Percentiles rank a stretch among this genome's conserved stretches.
phyloP scores from a whole-genome alignment of 1,140 invertebrate species.

The Protaetia brevitarsis region DNA sequence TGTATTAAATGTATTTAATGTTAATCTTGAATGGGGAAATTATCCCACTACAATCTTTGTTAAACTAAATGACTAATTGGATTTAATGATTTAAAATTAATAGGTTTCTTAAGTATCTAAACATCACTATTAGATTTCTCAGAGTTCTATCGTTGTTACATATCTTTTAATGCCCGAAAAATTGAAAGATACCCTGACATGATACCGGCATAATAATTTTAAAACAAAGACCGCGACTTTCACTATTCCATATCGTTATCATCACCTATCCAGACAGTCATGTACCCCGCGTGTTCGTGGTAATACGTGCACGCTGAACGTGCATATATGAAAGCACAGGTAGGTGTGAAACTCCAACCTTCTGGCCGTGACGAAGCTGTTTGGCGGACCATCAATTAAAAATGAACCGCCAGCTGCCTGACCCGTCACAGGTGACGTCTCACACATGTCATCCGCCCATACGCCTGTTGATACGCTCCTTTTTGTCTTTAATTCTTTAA shows the following conservation, averaged over 20 bases:
- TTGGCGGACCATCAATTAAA: constrained; percentile 28
- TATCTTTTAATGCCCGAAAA: background rate
- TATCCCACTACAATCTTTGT: too few relatives aligned
- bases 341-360: constrained; percentile 29
- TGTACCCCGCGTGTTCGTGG: background rate
- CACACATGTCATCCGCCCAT: constrained; percentile 34
- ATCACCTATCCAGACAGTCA: background rate
- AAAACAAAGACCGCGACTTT: constrained; percentile 2
- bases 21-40: too few relatives aligned
- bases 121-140: background rate
- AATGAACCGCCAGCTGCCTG: constrained; percentile 28
- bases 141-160: background rate
- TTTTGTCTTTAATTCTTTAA: constrained; percentile 35
- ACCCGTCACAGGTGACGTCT: constrained; percentile 34
- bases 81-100: too few relatives aligned
- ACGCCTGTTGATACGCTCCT: constrained; percentile 31
- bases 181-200: background rate
- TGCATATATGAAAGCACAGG: constrained; percentile 21
- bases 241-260: constrained; percentile 1
- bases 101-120: background rate
- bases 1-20: too few relatives aligned
- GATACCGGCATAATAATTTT: background rate
- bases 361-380: constrained; percentile 30
- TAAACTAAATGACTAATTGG: too few relatives aligned
- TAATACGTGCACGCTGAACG: background rate